Evolutionary conservation across 2,888 invertebrate genomes (phyloP), one percentile per base, ranked within the genome.

Genomic region (Ophion costatus): DNA sequence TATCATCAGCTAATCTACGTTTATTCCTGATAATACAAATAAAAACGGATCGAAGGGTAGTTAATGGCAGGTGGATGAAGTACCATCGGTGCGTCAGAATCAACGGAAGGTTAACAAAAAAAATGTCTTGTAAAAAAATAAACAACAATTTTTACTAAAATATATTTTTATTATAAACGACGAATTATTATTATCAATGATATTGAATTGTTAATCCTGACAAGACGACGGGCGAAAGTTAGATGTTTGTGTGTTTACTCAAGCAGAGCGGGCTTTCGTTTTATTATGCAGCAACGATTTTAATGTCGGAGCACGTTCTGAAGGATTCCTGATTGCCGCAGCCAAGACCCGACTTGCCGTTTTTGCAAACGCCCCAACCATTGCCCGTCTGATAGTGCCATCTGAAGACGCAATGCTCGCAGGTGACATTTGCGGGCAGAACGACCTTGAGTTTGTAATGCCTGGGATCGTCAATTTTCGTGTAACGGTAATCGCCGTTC

Each of bases 351-450:
- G 92, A 91, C 0, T 73, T 88, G 1, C 94, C 94, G 83, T 94
- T 83, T 0, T 79, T 87, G 88, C 95, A 95, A 0, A 80, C 66
- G 0, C 95, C 95, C 95, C 95, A 95, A 75, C 93, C 94, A 86
- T 95, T 95, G 92, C 95, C 95, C 33, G 94, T 91, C 3, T 89
- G 90, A 86, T 95, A 96, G 45, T 94, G 94, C 95, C 95, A 95
- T 80, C 95, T 94, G 9, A 95, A 89, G 0, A 95, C 95, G 88
- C 95, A 95, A 57, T 95, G 95, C 0, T 94, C 87, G 88, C 95
- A 95, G 29, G 90, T 93, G 17, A 95, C 73, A 5, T 91, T 92
- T 2, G 88, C 42, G 0, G 95, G 95, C 17, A 95, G 91, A 61
- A 87, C 86, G 4, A 94, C 86, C 7, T 83, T 73, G 3, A 93